Evolutionary conservation across 2,797 vertebrate species (phyloP), one percentile per base, ranked within the genome.

Genomic region (Epinephelus awoara): DNA sequence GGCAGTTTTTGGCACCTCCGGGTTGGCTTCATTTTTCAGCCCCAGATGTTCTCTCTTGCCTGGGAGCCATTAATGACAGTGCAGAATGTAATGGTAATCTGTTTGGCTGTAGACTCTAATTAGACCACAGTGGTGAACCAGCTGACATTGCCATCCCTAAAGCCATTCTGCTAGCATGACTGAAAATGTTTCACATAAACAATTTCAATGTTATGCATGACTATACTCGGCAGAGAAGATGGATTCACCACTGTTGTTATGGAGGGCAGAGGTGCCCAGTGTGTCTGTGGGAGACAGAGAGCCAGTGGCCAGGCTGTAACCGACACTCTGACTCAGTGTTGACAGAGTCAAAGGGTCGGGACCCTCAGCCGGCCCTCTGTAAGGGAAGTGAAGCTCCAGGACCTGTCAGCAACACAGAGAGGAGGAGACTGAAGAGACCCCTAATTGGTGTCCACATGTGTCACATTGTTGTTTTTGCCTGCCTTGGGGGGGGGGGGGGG

Each of bases 281-380:
- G 34, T 50, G 67, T 83, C 73, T 72, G 70, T 67, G 62, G 61
- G 64, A 74, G 84, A 86, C 47, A 42, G 57, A 58, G 51, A 59
- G 49, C 29, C 76, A 34, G 59, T 34, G 69, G 21, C 66, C 57
- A 14, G 44, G 61, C 57, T 84, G 85, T 75, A 91, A 92, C 85
- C 50, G 19, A 89, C 84, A 70, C 90, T 78, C 50, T 34, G 77
- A 66, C 58, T 81, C 75, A 0, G 42, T 94, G 90, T 90, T 92
- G 89, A 93, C 72, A 47, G 83, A 82, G 90, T 92, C 90, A 90
- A 81, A 82, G 75, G 92, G 91, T 92, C 78, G 57, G n/a, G 87
- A 90, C 90, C 88, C 72, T 9, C 40, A 21, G 52, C 29, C 21
- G 80, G 75, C 58, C 71, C 49, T 64, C 54, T 65, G 42, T n/a